Base-by-base conservation (phyloP, 2,888 invertebrate genomes). In the Pollenia angustigena region DNA sequence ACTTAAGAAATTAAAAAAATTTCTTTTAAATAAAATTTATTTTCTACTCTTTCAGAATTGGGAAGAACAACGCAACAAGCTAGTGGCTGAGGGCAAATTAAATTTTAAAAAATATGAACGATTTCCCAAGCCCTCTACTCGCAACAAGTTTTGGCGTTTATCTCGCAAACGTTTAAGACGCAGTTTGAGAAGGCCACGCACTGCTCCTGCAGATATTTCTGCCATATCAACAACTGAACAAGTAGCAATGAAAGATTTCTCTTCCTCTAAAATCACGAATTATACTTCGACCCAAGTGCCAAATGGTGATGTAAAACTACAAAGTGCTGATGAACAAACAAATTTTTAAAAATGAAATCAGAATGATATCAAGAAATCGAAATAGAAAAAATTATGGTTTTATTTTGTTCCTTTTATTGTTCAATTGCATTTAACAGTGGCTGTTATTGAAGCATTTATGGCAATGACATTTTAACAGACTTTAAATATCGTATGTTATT, bases 171-270 rank as follows among this genome's bases (percentile, higher is more conserved):
- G 80, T n/a, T 56, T 85, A 23, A 60, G 81, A 62, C 84, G 80
- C 32, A 76, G 75, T 52, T 56, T 86, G 2, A 85, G 82, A 2
- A 89, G 91, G 1, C 91, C 91, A 0, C 78, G 74, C 2, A 91
- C 91, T 4, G 92, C 91, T 7, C 91, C 91, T 8, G 74, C 91
- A 8, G 88, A 85, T 32, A 86, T 91, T 44, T 89, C 89, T 32
- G 44, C 79, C n/a, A 32, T 87, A 46, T 60, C 83, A 1, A 84
- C 68, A 8, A 23, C 44, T 0, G 50, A 75, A 23, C 64, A 69
- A 14, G 44, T 42, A 9, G 40, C 23, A 18, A 23, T 14, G 3
- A 40, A 44, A 44, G 42, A 23, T 18, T 23, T 16, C 11, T 14
- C 50, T 76, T 76, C 62, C 69, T n/a, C 58, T 54, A 62, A 32